phyloP scores from a whole-genome alignment of 2,888 invertebrate species.

The Lapara coniferarum region DNA sequence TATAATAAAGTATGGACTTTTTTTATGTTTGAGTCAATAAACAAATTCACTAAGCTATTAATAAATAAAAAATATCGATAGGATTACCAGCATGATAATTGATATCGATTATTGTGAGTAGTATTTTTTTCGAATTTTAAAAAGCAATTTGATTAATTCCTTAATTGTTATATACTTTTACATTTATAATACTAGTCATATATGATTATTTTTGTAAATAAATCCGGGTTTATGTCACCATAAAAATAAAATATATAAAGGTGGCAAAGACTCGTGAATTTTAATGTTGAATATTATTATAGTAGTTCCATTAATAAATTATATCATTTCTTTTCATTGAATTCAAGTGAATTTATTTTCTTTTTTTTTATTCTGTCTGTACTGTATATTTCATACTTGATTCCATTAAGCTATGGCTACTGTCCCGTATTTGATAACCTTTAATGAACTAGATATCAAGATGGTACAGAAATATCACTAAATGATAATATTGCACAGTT shows the following conservation, averaged over 20 bases:
- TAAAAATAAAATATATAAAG: too few relatives aligned
- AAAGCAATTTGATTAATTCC: too few relatives aligned
- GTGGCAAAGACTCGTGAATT: too few relatives aligned
- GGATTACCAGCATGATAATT: background rate
- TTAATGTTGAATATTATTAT: too few relatives aligned
- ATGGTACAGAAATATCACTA: background rate
- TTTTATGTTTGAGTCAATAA: background rate
- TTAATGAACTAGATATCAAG: background rate
- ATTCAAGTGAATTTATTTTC: conserved; percentile 3
- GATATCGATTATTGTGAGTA: background rate
- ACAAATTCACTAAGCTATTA: background rate
- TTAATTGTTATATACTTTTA: too few relatives aligned
- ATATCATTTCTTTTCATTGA: too few relatives aligned
- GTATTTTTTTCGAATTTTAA: background rate
- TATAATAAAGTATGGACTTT: conserved; percentile 27
- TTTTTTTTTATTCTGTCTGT: conserved; percentile 7
- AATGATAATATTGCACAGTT: conserved; percentile 4
- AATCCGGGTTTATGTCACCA: too few relatives aligned
- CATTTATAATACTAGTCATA: too few relatives aligned
- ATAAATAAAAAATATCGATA: background rate
- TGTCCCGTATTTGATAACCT: conserved; percentile 2
- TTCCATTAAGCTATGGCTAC: conserved; percentile 34
- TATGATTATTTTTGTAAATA: too few relatives aligned
- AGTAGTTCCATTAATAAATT: too few relatives aligned
- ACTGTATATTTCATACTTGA: background rate